A percentile compares a stretch with the other conserved stretches of the same genome.
phyloP scores from a whole-genome alignment of 1,140 invertebrate species.

The Eumeta japonica region DNA sequence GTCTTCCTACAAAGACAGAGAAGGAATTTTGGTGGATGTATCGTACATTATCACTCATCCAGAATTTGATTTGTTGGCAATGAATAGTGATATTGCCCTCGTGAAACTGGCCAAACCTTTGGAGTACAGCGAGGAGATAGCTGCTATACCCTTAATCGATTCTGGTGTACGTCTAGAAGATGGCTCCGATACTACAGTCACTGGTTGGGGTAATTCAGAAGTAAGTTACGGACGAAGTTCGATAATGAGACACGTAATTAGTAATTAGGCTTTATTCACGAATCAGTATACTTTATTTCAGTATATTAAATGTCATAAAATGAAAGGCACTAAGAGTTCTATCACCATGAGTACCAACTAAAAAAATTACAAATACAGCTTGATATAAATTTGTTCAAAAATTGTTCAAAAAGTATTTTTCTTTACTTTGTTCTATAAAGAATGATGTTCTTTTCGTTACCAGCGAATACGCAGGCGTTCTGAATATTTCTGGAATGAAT shows the following conservation, averaged over 20 bases:
- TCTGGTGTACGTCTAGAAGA: constrained; percentile 34
- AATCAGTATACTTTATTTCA: neutral
- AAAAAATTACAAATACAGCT: neutral
- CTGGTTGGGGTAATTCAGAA: constrained; percentile 38
- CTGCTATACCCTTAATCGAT: constrained; percentile 50
- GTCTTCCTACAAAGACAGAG: constrained; percentile 30
- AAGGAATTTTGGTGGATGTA: constrained; percentile 32
- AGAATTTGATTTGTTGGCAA: constrained; percentile 27
- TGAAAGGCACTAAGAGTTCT: neutral
- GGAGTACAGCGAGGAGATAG: constrained; percentile 50
- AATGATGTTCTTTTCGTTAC: no score
- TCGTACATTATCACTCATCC: constrained; percentile 29
- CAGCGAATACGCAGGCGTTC: no score
- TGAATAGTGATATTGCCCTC: constrained; percentile 63
- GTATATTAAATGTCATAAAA: neutral
- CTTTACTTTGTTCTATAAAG: no score
- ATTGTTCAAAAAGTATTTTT: no score
- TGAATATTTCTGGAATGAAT: no score
- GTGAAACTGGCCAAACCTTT: constrained; percentile 59
- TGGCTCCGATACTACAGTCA: constrained; percentile 31
- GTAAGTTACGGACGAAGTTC: no score
- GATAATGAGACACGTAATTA: no score
- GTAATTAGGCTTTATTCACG: neutral
- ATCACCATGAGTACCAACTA: neutral
- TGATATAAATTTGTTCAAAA: neutral